Percentiles rank a stretch among this genome's conserved stretches.
These are phyloP conservation scores for Gadus macrocephalus DNA, from an alignment of 2,113 vertebrate species.

Conservation along the genomic window DNA sequence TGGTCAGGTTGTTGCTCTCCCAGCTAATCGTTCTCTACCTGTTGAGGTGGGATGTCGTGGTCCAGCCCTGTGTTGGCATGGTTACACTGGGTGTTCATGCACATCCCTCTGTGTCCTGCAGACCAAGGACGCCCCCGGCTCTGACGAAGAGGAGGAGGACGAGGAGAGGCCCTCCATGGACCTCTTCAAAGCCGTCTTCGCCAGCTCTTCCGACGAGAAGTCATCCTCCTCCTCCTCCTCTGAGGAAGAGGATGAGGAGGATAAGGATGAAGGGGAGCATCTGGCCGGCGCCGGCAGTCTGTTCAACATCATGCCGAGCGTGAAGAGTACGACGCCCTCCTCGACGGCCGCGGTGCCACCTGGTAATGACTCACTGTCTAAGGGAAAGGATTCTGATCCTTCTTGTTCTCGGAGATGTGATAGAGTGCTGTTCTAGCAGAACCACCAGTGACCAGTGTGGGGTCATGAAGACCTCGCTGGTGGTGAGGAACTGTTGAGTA, in stretches of 20 bases:
- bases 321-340: neutral
- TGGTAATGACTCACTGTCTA: neutral
- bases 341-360: neutral
- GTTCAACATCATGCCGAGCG: constrained; percentile 24
- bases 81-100: neutral
- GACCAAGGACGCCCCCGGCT: neutral
- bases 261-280: constrained; percentile 11
- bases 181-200: constrained; percentile 94
- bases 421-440: too few species aligned
- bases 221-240: constrained; percentile 87
- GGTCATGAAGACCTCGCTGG: too few species aligned
- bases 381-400: too few species aligned
- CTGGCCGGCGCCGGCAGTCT: constrained; percentile 18
- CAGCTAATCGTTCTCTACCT: too few species aligned
- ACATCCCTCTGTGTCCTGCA: neutral
- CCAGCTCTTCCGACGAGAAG: constrained; percentile 86
- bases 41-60: too few species aligned
- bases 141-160: constrained; percentile 68
- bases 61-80: too few species aligned
- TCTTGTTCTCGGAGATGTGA: too few species aligned
- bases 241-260: constrained; percentile 71
- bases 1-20: too few species aligned
- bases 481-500: too few species aligned
- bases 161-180: constrained; percentile 85
- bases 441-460: too few species aligned